Conservation (phyloP, 2,113 vertebrate genomes). For the Nerophis ophidion region DNA sequence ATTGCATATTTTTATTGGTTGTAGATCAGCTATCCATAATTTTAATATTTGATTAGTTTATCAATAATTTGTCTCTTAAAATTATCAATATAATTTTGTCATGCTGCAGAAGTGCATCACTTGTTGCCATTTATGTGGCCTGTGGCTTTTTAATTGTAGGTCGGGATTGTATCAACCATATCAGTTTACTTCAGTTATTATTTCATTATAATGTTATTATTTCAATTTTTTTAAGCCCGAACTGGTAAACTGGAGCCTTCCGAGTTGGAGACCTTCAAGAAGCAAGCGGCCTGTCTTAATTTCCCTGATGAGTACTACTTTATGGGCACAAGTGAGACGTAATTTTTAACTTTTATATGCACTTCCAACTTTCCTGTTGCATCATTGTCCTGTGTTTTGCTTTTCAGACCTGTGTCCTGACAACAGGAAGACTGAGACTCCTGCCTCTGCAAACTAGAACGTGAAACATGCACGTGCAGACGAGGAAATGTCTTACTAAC, state of each 20-base stretch:
- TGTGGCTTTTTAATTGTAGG: no score
- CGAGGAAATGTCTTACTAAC: conserved; percentile 8
- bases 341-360: background rate
- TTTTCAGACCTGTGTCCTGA: conserved; percentile 61
- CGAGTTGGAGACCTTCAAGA: conserved; percentile 63
- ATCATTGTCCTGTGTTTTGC: background rate
- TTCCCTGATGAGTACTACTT: conserved; percentile 54
- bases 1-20: no score
- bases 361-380: background rate
- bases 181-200: background rate
- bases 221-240: conserved; percentile 41
- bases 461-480: background rate
- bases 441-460: background rate
- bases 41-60: no score
- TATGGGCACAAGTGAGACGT: conserved; percentile 30
- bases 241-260: conserved; percentile 45
- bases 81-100: no score
- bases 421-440: conserved; percentile 17
- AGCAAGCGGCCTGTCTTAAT: conserved; percentile 60
- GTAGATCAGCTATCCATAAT: no score
- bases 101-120: no score
- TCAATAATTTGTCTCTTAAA: no score
- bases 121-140: no score
- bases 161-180: no score
- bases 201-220: background rate